Conservation (phyloP, 2,113 vertebrate species). For the Orthochromis malagaraziensis region DNA sequence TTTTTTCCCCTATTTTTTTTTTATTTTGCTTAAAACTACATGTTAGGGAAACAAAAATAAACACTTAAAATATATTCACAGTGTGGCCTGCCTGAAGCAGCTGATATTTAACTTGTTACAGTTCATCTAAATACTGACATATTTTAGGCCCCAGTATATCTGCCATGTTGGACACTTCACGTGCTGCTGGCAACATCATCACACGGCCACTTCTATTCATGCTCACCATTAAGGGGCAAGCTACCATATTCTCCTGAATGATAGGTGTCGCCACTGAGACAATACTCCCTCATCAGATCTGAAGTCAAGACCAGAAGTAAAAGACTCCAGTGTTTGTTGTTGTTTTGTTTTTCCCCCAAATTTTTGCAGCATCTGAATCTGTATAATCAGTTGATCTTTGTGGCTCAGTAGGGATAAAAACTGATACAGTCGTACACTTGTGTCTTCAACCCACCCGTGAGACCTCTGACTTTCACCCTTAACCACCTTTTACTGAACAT, state of each 20-base stretch:
- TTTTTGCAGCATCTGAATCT: background rate
- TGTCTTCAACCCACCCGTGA: background rate
- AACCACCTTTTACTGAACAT: background rate
- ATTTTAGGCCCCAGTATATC: background rate
- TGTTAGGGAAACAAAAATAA: background rate
- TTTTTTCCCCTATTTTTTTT: fast-evolving
- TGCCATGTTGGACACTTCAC: background rate
- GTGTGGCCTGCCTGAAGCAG: background rate
- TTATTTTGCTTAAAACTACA: background rate
- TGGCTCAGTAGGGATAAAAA: background rate
- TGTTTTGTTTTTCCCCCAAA: background rate
- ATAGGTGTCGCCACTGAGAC: background rate
- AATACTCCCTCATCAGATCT: background rate
- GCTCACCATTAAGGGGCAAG: background rate
- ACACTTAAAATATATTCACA: background rate
- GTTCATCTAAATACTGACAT: background rate
- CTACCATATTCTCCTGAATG: background rate
- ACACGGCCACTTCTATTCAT: background rate
- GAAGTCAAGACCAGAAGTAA: background rate
- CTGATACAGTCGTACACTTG: background rate
- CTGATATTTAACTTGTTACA: background rate
- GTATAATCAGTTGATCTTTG: background rate
- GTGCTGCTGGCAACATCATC: background rate
- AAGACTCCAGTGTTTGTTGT: background rate
- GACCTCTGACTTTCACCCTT: background rate